Evolutionary conservation across 2,888 invertebrate species (phyloP).

Genomic region (Hypomecis atomaria): DNA sequence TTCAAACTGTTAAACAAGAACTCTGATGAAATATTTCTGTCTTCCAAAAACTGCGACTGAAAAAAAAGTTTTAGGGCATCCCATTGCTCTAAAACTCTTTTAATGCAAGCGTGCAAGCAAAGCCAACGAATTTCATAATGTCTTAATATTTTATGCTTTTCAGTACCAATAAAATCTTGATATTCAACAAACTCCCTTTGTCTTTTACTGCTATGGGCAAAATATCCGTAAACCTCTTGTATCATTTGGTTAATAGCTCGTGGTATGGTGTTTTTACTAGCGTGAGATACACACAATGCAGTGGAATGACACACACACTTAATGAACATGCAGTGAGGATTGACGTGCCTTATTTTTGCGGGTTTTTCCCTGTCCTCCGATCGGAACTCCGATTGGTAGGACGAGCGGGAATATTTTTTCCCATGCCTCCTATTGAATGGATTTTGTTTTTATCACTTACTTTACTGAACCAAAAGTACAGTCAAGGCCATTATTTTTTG

Average conservation of each 20-base stretch:
- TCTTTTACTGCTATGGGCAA: neutral
- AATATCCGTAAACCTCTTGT: neutral
- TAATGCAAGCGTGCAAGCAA: neutral
- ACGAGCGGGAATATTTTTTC: too few relatives aligned
- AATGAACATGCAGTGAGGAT: conserved; percentile 1
- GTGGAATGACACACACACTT: conserved; percentile 8
- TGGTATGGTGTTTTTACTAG: conserved; percentile 5
- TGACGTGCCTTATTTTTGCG: neutral
- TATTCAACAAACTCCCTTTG: neutral
- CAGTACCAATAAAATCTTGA: neutral
- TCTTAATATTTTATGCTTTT: neutral
- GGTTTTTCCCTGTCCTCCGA: too few relatives aligned
- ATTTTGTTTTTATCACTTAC: too few relatives aligned
- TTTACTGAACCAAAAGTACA: too few relatives aligned
- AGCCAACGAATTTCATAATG: conserved; percentile 2
- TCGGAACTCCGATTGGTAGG: too few relatives aligned
- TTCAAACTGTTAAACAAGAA: neutral
- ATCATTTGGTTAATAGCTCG: neutral
- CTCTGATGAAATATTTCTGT: neutral
- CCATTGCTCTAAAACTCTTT: neutral
- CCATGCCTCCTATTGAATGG: too few relatives aligned
- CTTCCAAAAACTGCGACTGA: neutral
- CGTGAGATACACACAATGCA: conserved; percentile 7
- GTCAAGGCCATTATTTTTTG: too few relatives aligned
- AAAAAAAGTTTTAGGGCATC: neutral